Evolutionary conservation across 2,888 invertebrate genomes (phyloP).

Genomic region (Sesia apiformis): DNA sequence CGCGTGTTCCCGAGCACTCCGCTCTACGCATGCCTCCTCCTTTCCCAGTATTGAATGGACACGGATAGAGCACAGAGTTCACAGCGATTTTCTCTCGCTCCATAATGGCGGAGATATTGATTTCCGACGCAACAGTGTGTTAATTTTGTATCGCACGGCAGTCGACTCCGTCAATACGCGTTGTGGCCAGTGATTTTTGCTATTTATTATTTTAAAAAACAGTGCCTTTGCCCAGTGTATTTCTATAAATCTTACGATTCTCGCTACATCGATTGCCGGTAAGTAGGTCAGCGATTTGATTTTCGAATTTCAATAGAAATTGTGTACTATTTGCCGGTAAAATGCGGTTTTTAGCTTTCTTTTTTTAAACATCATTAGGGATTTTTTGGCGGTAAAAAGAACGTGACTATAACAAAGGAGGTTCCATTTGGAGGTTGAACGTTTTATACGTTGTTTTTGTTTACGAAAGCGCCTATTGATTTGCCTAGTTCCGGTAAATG

Average conservation of each 20-base stretch:
- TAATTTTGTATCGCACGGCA: conserved; percentile 35
- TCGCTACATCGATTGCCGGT: conserved; percentile 29
- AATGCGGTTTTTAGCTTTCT: background rate
- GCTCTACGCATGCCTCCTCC: conserved; percentile 53
- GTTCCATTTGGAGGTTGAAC: conserved; percentile 39
- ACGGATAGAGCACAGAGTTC: conserved; percentile 11
- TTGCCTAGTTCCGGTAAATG: conserved; percentile 10
- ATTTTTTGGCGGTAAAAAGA: conserved; percentile 24
- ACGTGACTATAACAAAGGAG: conserved; percentile 8
- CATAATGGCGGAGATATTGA: conserved; percentile 51
- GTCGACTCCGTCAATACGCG: conserved; percentile 31
- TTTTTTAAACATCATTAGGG: background rate
- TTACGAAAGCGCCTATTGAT: conserved; percentile 42
- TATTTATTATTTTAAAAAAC: conserved; percentile 21
- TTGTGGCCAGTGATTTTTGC: conserved; percentile 37
- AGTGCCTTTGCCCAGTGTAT: conserved; percentile 40
- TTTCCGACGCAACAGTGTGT: conserved; percentile 48
- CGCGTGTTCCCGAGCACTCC: conserved; percentile 19
- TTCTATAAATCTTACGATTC: conserved; percentile 17
- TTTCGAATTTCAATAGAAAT: conserved; percentile 1
- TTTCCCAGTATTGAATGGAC: conserved; percentile 55
- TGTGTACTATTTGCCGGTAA: background rate
- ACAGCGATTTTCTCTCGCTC: conserved; percentile 31
- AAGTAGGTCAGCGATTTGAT: conserved; percentile 20
- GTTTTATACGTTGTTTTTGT: conserved; percentile 42